phyloP scores from a whole-genome alignment of 2,888 invertebrate species.

The Limnephilus rhombicus region DNA sequence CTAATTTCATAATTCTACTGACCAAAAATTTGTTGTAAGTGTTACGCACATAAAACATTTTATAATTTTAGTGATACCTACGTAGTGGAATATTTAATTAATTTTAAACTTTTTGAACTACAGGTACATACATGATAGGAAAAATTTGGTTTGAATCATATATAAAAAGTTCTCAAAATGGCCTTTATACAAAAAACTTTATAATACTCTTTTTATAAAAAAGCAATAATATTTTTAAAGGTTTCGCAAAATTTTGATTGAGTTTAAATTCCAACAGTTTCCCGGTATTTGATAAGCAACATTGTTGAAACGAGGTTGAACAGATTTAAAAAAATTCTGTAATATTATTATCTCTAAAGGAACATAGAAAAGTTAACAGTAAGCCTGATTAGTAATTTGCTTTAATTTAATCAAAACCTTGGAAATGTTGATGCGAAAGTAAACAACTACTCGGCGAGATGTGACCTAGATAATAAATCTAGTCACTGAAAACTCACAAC shows the following conservation, averaged over 20 bases:
- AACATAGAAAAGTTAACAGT: background rate
- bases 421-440: background rate
- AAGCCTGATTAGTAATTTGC: background rate
- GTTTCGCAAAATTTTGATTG: background rate
- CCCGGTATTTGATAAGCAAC: background rate
- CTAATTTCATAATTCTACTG: too few relatives aligned
- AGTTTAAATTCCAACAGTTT: background rate
- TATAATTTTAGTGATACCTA: too few relatives aligned
- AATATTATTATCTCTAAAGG: background rate
- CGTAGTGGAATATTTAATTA: too few relatives aligned
- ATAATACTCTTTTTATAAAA: too few relatives aligned
- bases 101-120: too few relatives aligned
- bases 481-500: background rate
- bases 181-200: too few relatives aligned
- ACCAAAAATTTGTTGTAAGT: too few relatives aligned
- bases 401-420: background rate
- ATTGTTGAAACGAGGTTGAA: background rate
- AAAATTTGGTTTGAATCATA: too few relatives aligned
- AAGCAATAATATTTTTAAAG: too few relatives aligned
- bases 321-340: background rate
- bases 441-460: background rate
- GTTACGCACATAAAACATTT: too few relatives aligned
- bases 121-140: too few relatives aligned
- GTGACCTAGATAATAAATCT: background rate
- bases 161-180: too few relatives aligned